Evolutionary conservation across 2,888 invertebrate species (phyloP).

Genomic region (Caenorhabditis wallacei): DNA sequence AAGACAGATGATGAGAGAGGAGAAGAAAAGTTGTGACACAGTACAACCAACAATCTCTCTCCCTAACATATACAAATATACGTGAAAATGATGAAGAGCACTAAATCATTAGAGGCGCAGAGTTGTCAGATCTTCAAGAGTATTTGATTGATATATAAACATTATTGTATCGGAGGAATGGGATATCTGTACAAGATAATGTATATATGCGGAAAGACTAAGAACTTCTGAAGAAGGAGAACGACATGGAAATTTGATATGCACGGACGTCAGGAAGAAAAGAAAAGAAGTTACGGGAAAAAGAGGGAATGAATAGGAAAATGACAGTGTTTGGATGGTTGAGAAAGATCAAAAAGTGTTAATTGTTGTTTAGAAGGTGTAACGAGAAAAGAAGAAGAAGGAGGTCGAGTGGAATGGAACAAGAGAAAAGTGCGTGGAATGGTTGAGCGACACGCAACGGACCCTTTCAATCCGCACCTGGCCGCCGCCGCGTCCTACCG

Average conservation of each 20-base stretch:
- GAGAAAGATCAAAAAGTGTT: slow-evolving; percentile 38
- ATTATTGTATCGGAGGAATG: slow-evolving; percentile 43
- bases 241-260: slow-evolving; percentile 49
- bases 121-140: slow-evolving; percentile 30
- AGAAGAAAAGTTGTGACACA: slow-evolving; percentile 14
- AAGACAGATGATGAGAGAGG: slow-evolving; percentile 20
- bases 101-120: slow-evolving; percentile 44
- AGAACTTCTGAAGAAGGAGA: slow-evolving; percentile 15
- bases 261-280: slow-evolving; percentile 38
- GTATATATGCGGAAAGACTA: slow-evolving; percentile 38
- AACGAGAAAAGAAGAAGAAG: slow-evolving; percentile 29
- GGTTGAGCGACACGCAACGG: slow-evolving; percentile 58
- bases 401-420: slow-evolving; percentile 38
- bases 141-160: slow-evolving; percentile 61
- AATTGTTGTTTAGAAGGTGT: slow-evolving; percentile 41
- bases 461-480: slow-evolving; percentile 49
- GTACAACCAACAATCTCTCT: slow-evolving; percentile 11
- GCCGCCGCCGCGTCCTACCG: slow-evolving; percentile 38
- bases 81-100: slow-evolving; percentile 16
- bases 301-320: background rate
- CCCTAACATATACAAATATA: slow-evolving; percentile 18
- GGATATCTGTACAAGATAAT: slow-evolving; percentile 59
- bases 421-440: slow-evolving; percentile 65
- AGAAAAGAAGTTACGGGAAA: slow-evolving; percentile 20
- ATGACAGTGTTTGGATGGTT: slow-evolving; percentile 3